Conservation (phyloP, 2,888 invertebrate genomes). For the Trichogramma evanescens region DNA sequence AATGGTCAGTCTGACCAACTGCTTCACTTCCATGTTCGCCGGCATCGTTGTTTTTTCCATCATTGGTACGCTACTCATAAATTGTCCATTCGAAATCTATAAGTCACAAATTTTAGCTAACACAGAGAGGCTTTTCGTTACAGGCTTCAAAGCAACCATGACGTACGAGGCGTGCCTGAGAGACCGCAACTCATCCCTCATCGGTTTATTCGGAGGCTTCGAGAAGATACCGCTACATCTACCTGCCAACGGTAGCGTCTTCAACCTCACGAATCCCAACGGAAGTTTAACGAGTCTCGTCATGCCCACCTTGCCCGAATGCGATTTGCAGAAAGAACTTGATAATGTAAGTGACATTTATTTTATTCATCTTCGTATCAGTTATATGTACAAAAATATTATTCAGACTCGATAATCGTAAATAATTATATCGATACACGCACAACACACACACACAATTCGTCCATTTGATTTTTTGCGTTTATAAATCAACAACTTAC, state of each 20-base stretch:
- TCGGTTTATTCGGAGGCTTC: constrained; percentile 53
- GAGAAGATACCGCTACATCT: constrained; percentile 50
- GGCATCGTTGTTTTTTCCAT: constrained; percentile 94
- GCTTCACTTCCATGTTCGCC: constrained; percentile 93
- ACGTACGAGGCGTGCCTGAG: constrained; percentile 70
- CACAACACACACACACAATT: too few species aligned
- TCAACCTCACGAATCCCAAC: constrained; percentile 51
- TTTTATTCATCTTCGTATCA: not conserved
- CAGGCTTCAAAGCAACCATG: constrained; percentile 79
- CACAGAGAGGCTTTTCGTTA: not conserved
- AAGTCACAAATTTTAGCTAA: too few species aligned
- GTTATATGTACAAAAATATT: not conserved
- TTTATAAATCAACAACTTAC: too few species aligned
- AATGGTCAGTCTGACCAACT: constrained; percentile 86
- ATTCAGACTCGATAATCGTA: not conserved
- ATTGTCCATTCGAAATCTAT: not conserved
- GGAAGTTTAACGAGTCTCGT: constrained; percentile 55
- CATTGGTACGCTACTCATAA: constrained; percentile 55
- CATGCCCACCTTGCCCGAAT: constrained; percentile 65
- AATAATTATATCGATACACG: not conserved
- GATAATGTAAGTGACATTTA: constrained; percentile 66
- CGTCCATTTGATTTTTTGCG: too few species aligned
- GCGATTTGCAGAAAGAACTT: constrained; percentile 77
- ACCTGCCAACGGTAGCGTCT: constrained; percentile 54
- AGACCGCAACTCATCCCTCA: constrained; percentile 56